Conservation (phyloP, 2,888 invertebrate species). For the Archips xylosteana region DNA sequence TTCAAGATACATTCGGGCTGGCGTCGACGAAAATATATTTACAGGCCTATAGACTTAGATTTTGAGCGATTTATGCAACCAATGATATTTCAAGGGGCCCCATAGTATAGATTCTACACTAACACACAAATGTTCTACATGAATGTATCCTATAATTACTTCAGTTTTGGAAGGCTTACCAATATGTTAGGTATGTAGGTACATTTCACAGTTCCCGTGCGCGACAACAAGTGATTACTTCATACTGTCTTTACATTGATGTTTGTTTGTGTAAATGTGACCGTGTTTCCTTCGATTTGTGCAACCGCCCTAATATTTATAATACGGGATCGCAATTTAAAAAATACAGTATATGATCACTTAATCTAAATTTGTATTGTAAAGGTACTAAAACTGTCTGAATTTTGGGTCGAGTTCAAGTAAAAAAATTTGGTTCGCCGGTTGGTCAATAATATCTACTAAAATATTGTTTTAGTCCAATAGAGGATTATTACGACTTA, state of each 20-base stretch:
- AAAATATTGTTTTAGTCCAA: slow-evolving; percentile 32
- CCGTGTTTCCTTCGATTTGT: slow-evolving; percentile 43
- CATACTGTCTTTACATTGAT: slow-evolving; percentile 14
- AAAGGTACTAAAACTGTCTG: slow-evolving; percentile 26
- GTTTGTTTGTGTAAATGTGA: slow-evolving; percentile 36
- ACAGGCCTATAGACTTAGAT: slow-evolving; percentile 15
- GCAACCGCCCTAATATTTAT: slow-evolving; percentile 40
- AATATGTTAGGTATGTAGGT: slow-evolving; percentile 43
- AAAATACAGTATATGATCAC: slow-evolving; percentile 22
- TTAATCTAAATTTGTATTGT: slow-evolving; percentile 23
- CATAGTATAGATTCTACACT: neutral
- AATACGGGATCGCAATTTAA: slow-evolving; percentile 14
- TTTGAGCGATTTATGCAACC: slow-evolving; percentile 20
- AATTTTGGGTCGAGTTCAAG: slow-evolving; percentile 14
- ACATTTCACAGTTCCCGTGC: slow-evolving; percentile 50
- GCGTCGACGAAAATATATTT: slow-evolving; percentile 23
- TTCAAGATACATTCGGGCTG: slow-evolving; percentile 4
- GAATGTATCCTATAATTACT: slow-evolving; percentile 14
- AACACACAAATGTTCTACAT: neutral
- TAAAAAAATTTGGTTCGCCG: slow-evolving; percentile 22
- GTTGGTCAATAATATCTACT: slow-evolving; percentile 24
- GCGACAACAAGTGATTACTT: slow-evolving; percentile 51
- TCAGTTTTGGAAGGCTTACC: slow-evolving; percentile 37
- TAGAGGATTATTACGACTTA: slow-evolving; percentile 14
- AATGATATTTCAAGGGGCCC: slow-evolving; percentile 12